phyloP scores from a whole-genome alignment of 2,797 vertebrate species.

The Silurus lanzhouensis region DNA sequence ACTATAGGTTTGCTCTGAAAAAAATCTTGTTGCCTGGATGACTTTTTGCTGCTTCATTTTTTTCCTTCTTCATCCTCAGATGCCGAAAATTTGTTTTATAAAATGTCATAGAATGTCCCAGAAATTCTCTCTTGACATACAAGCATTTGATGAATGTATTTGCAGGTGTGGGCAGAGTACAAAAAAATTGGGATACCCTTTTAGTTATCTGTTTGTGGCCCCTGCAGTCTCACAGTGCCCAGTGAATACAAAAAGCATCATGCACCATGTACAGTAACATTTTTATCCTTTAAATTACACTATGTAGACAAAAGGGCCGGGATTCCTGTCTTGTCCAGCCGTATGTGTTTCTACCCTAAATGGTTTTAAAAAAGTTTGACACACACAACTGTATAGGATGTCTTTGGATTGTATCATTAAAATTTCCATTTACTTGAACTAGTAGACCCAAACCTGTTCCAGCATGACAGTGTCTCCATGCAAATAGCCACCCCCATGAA shows the following conservation, averaged over 20 bases:
- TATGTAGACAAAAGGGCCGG: too few species aligned
- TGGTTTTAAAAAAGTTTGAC: too few species aligned
- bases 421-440: too few species aligned
- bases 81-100: neutral
- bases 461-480: too few species aligned
- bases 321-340: too few species aligned
- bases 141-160: neutral
- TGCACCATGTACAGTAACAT: slow-evolving; percentile 2
- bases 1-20: neutral
- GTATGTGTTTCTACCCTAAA: too few species aligned
- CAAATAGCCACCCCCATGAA: too few species aligned
- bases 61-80: neutral
- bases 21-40: neutral
- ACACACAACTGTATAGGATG: too few species aligned
- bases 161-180: neutral
- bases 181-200: neutral
- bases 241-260: neutral
- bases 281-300: slow-evolving; percentile 1
- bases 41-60: neutral
- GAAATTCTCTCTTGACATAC: neutral
- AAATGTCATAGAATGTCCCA: neutral
- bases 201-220: neutral
- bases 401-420: too few species aligned
- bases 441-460: too few species aligned
- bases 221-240: neutral